Conservation (phyloP, 1,140 invertebrate genomes). For the Plectrocnemia conspersa region DNA sequence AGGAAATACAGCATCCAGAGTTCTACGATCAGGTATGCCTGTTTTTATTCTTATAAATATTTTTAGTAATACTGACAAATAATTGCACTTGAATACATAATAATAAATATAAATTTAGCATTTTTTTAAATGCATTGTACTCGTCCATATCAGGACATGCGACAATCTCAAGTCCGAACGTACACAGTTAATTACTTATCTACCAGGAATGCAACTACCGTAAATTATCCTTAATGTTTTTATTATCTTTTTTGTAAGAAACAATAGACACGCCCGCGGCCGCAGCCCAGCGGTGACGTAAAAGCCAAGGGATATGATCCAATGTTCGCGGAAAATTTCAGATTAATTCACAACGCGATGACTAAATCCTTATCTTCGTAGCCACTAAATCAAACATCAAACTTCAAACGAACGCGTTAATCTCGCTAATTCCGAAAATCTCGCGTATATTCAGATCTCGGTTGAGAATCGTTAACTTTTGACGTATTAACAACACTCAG, state of each 20-base stretch:
- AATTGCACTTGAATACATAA: too few species aligned
- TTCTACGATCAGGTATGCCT: slow-evolving; percentile 24
- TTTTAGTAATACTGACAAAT: too few species aligned
- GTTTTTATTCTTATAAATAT: too few species aligned
- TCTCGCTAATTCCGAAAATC: too few species aligned
- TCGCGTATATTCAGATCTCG: too few species aligned
- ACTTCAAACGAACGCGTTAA: too few species aligned
- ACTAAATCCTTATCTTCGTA: too few species aligned
- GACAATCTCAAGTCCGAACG: neutral
- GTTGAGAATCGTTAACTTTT: too few species aligned
- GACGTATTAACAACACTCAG: too few species aligned
- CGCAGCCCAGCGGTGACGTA: neutral
- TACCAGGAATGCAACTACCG: neutral
- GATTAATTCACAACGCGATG: slow-evolving; percentile 21
- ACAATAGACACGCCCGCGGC: too few species aligned
- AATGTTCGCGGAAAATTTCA: slow-evolving; percentile 14
- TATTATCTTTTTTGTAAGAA: slow-evolving; percentile 5
- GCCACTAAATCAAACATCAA: too few species aligned
- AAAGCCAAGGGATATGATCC: slow-evolving; percentile 9
- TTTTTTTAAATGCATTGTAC: neutral
- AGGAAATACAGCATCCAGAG: slow-evolving; percentile 23
- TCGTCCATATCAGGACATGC: neutral
- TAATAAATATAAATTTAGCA: neutral
- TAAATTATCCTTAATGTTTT: neutral
- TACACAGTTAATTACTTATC: slow-evolving; percentile 20